These are phyloP conservation scores for Dissostichus mawsoni DNA, from an alignment of 2,113 vertebrate genomes.

Conservation along the genomic window DNA sequence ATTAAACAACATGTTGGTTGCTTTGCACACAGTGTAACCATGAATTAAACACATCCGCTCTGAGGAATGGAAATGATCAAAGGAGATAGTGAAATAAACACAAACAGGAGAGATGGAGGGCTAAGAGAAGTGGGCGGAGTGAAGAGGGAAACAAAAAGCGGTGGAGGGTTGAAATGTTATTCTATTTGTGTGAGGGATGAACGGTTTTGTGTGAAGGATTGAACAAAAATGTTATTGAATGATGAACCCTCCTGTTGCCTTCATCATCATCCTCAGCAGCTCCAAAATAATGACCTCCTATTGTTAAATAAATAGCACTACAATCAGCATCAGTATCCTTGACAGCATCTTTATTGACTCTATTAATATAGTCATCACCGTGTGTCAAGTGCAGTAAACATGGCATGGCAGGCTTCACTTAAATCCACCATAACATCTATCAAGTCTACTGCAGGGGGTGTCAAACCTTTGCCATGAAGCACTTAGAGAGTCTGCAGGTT, in stretches of 20 bases:
- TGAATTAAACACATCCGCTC: conserved; percentile 43
- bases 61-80: conserved; percentile 41
- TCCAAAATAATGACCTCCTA: conserved; percentile 16
- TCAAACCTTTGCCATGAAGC: conserved; percentile 7
- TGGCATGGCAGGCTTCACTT: neutral
- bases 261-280: neutral
- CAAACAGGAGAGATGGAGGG: conserved; percentile 9
- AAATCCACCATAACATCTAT: neutral
- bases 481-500: neutral
- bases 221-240: conserved; percentile 18
- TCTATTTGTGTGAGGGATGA: conserved; percentile 23
- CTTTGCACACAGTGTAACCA: conserved; percentile 4
- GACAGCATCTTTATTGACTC: conserved; percentile 10
- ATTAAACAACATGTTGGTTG: conserved; percentile 20
- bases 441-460: neutral
- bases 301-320: conserved; percentile 8
- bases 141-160: conserved; percentile 27
- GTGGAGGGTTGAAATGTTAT: neutral
- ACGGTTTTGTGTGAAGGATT: neutral
- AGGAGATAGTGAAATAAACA: neutral
- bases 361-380: conserved; percentile 15
- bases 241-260: conserved; percentile 4
- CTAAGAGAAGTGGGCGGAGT: conserved; percentile 6
- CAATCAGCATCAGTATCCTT: conserved; percentile 7
- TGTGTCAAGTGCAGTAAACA: neutral